Evolutionary conservation across 2,888 invertebrate genomes (phyloP), one percentile per base, ranked within the genome.

Genomic region (Agonopterix subpropinquella): DNA sequence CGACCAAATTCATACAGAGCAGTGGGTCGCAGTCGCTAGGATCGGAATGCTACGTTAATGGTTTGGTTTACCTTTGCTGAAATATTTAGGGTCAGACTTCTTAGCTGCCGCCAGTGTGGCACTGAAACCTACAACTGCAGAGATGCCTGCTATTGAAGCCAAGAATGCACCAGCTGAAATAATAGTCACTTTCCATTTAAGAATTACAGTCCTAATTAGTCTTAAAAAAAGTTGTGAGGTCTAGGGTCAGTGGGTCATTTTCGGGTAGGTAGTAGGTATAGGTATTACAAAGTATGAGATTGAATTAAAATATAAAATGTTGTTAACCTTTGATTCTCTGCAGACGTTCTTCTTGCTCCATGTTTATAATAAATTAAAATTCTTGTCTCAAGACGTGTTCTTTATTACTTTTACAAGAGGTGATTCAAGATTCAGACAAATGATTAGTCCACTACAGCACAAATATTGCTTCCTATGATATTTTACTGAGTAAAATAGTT

Each of bases 71-170:
- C 89, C 95, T 87, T 95, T 94, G 59, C 90, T 92, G 67, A 97
- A 95, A 69, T 92, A 92, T 69, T 92, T 91, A 0, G 95, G 93
- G 70, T 97, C 97, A 51, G 92, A 90, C 73, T 93, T 95, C 73
- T 93, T 96, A 0, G 94, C 94, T 48, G 92, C 89, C 11, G 94
- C 91, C 43, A 98, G 60, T 8, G 97, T 94, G 50, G 91, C 89
- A 18, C 95, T 92, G 77, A 98, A 98, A 5, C 97, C 97, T 61
- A 93, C 89, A 8, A 96, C 68, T 2, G 95, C 92, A 1, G 97
- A 94, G 44, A 95, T 86, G 7, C 96, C 96, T 47, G 94, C 92
- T 9, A 95, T 90, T 41, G 93, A 86, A 28, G 92, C 90, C 47
- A 96, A 72, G 75, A 95, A 95, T 53, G 92, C 78, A 45, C 91